phyloP scores from a whole-genome alignment of 1,140 invertebrate genomes.

The Psix sp. region DNA sequence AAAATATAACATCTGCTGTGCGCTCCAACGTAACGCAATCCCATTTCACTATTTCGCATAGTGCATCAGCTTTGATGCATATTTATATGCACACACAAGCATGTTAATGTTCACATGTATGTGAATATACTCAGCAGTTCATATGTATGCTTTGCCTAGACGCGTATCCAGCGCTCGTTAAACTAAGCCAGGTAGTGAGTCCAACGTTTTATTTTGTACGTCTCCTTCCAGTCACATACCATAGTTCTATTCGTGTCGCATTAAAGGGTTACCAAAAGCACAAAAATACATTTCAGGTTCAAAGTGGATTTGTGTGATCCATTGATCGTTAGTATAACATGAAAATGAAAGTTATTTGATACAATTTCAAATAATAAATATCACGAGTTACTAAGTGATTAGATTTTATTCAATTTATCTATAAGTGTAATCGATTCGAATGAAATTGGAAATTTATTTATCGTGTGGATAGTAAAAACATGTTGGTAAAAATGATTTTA shows the following conservation, averaged over 20 bases:
- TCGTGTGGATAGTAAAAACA: too few relatives aligned
- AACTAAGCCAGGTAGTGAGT: slow-evolving; percentile 58
- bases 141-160: slow-evolving; percentile 50
- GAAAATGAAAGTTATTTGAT: too few relatives aligned
- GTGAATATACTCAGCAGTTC: slow-evolving; percentile 43
- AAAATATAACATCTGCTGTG: slow-evolving; percentile 55
- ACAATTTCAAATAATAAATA: too few relatives aligned
- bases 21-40: slow-evolving; percentile 54
- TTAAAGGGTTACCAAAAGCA: too few relatives aligned
- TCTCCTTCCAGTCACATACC: slow-evolving; percentile 47
- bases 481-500: too few relatives aligned
- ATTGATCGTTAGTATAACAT: too few relatives aligned
- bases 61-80: slow-evolving; percentile 58
- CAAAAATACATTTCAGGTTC: too few relatives aligned
- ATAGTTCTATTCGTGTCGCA: slow-evolving; percentile 31
- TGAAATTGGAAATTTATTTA: too few relatives aligned
- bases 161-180: slow-evolving; percentile 55
- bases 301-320: too few relatives aligned
- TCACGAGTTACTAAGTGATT: too few relatives aligned
- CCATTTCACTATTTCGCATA: slow-evolving; percentile 60
- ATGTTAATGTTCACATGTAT: slow-evolving; percentile 44
- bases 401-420: too few relatives aligned
- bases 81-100: slow-evolving; percentile 50
- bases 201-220: slow-evolving; percentile 47
- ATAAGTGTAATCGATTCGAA: too few relatives aligned